Base-by-base conservation (phyloP, 1,140 invertebrate genomes). In the Charaxes varanes region DNA sequence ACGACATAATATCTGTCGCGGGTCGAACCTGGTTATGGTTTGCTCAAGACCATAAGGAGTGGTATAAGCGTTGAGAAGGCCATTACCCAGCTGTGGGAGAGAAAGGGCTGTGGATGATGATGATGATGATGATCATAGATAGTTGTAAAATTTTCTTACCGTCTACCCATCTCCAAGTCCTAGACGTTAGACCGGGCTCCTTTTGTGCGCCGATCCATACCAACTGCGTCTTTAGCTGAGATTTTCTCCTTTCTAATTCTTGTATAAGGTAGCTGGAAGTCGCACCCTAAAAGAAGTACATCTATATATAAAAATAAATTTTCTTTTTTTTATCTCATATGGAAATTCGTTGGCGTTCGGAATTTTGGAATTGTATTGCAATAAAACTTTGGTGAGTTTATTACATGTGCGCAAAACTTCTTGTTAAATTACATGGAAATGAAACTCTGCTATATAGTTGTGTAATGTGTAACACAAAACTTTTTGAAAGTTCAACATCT, bases 131-230 rank as follows among this genome's bases (percentile, higher is more conserved):
- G 14, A 16, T 15, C 2, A 16, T 15, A 16, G 2, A 31, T 2
- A 16, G 5, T 31, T 14, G 27, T 30, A 13, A 0, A 28, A 28
- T 6, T 13, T 43, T 55, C 87, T 86, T 82, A 95, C 94, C 94
- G 65, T 94, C 91, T 10, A 96, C 92, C 94, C 94, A 96, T 78
- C 91, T 91, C 94, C 94, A 97, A 1, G 91, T 94, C 35, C 92
- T 87, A 0, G 91, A 91, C 0, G 91, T 93, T 17, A 94, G 87
- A 6, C 91, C 89, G 0, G 93, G 93, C 52, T 96, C 95, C 62
- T 94, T 94, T 59, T 93, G 91, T 0, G 93, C 94, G 1, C 95
- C 95, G 19, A 97, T 93, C 95, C 95, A 97, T 0, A 97, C 91
- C 13, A 97, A 80, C 58, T 95, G 93, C 0, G 93, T 93, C 69